These are phyloP conservation scores for Cathartes aura DNA, from an alignment of 2,113 vertebrate genomes.

Conservation along the genomic window DNA sequence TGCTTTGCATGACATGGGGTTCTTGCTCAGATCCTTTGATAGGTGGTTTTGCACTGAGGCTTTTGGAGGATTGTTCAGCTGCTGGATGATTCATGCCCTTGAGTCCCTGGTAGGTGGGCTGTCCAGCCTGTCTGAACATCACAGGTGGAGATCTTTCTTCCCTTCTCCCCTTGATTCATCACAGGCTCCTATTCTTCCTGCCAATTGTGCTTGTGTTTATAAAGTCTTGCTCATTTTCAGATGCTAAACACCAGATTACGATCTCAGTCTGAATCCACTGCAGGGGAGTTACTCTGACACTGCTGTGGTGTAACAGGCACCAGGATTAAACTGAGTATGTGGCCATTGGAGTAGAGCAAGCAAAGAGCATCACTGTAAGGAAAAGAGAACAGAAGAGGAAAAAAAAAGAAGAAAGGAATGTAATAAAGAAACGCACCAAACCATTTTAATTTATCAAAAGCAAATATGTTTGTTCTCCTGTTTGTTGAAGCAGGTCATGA, in stretches of 20 bases:
- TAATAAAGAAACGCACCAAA: neutral
- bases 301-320: neutral
- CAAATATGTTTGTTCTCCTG: constrained; percentile 42
- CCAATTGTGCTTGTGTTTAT: neutral
- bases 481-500: constrained; percentile 40
- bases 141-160: neutral
- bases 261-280: neutral
- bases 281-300: neutral
- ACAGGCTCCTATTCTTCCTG: neutral
- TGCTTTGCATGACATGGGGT: neutral
- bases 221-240: neutral
- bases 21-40: neutral
- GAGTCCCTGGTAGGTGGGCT: neutral
- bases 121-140: neutral
- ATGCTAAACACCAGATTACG: neutral
- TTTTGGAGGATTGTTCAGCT: neutral
- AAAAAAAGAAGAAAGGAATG: neutral
- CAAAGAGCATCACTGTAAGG: neutral
- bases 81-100: neutral
- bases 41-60: neutral
- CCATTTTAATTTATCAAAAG: constrained; percentile 43
- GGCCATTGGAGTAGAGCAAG: neutral
- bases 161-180: neutral
- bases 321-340: neutral
- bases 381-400: neutral